Percentiles rank a stretch among this genome's conserved stretches.
Conservation (phyloP, 2,888 invertebrate species). For the Shargacucullia verbasci region DNA sequence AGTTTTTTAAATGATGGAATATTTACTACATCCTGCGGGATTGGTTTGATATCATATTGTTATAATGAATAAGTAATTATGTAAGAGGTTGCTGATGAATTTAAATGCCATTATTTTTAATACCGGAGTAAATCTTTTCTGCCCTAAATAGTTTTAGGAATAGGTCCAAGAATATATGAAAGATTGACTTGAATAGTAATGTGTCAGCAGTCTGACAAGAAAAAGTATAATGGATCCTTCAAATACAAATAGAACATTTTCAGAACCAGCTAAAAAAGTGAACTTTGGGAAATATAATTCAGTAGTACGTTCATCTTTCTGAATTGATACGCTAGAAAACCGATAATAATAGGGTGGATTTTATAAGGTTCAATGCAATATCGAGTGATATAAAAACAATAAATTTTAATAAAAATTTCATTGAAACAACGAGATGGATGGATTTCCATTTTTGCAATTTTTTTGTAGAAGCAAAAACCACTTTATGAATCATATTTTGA, state of each 20-base stretch:
- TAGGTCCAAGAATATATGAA: slow-evolving; percentile 6
- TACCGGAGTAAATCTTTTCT: too few relatives aligned
- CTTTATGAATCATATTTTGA: slow-evolving; percentile 10
- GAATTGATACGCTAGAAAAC: neutral
- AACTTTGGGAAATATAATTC: slow-evolving; percentile 3
- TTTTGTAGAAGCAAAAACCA: too few relatives aligned
- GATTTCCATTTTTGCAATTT: too few relatives aligned
- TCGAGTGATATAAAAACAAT: neutral
- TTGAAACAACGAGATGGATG: too few relatives aligned
- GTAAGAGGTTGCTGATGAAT: too few relatives aligned
- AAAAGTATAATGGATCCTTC: slow-evolving; percentile 21
- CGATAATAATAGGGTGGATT: neutral
- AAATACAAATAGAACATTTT: slow-evolving; percentile 13
- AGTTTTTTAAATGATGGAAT: slow-evolving; percentile 8
- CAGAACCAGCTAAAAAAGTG: slow-evolving; percentile 10
- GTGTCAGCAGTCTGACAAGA: slow-evolving; percentile 20
- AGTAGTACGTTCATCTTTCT: slow-evolving; percentile 1
- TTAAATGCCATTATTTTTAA: too few relatives aligned
- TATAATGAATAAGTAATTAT: too few relatives aligned
- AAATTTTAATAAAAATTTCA: too few relatives aligned
- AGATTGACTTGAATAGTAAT: slow-evolving; percentile 2
- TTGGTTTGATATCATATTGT: too few relatives aligned
- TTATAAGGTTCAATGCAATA: neutral
- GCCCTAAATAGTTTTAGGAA: too few relatives aligned
- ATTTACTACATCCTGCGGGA: neutral